Conservation (phyloP, 2,113 vertebrate species). For the Ariopsis seemanni region DNA sequence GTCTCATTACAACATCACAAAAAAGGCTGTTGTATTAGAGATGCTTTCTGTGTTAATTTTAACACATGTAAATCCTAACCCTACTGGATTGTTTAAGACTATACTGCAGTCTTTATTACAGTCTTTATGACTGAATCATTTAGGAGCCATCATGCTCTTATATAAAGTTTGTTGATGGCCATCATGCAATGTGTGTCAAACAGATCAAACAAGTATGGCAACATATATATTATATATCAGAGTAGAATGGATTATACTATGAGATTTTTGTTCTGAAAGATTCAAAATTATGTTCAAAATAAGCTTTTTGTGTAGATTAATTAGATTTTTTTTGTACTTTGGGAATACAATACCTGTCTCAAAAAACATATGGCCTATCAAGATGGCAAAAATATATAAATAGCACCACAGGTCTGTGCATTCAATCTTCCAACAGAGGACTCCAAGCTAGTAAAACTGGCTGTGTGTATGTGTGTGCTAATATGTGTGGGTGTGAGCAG, state of each 20-base stretch:
- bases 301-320: background rate
- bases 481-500: constrained; percentile 31
- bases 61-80: background rate
- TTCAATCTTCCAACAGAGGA: constrained; percentile 13
- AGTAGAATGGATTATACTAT: background rate
- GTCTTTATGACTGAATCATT: constrained; percentile 8
- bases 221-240: constrained; percentile 4
- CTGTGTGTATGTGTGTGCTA: constrained; percentile 20
- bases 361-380: constrained; percentile 1
- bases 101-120: background rate
- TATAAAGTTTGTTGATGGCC: constrained; percentile 18
- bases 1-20: background rate
- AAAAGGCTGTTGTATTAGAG: background rate
- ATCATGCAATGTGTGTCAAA: constrained; percentile 6
- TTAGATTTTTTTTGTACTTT: background rate
- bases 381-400: constrained; percentile 18
- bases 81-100: background rate
- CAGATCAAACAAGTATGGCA: constrained; percentile 11
- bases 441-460: background rate
- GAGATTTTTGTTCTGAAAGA: background rate
- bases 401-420: background rate
- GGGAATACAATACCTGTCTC: background rate
- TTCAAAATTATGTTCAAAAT: constrained; percentile 9
- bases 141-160: constrained; percentile 30
- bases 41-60: background rate